Base-by-base conservation (phyloP, 2,797 vertebrate genomes). In the Fringilla coelebs region DNA sequence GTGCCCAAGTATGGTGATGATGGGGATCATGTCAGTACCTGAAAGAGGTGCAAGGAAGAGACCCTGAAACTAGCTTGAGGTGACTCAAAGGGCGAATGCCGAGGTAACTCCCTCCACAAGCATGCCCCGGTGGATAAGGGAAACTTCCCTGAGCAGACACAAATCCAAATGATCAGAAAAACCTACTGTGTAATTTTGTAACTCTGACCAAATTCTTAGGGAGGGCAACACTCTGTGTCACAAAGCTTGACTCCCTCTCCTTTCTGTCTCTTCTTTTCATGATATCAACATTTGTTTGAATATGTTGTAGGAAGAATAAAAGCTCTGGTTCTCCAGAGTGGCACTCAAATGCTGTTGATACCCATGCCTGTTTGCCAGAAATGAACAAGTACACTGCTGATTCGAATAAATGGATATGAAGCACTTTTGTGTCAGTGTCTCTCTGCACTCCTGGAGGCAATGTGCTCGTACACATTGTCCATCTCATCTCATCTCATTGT, bases 341-440 rank as follows among this genome's bases (percentile, higher is more conserved):
- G 84, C 74, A 89, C 61, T 87, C 31, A 83, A 40, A 75, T 62
- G 54, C 21, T 66, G 94, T 51, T 86, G 81, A 83, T 65, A 60
- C 20, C 28, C 25, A 8, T 34, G 48, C 19, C 21, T 83, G 51
- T 80, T 89, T 75, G 28, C 45, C 51, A 86, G 41, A 91, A 75
- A 92, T 34, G 8, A 85, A 72, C 40, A 90, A 88, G n/a, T 77
- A 86, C 12, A 34, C 40, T 61, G 65, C 49, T 94, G 51, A 67
- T 91, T 96, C 3, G 0, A 97, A 94, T 93, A 95, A 96, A 96
- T 70, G 16, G 94, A 49, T 43, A 92, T 61, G 67, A 96, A 96
- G 67, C 70, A 66, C 43, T 73, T 89, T 55, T 85, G 76, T 82
- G 68, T 94, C 81, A n/a, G 36, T 49, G 60, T 93, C 31, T 91